phyloP scores from a whole-genome alignment of 2,113 vertebrate genomes.

The Dipodomys spectabilis region DNA sequence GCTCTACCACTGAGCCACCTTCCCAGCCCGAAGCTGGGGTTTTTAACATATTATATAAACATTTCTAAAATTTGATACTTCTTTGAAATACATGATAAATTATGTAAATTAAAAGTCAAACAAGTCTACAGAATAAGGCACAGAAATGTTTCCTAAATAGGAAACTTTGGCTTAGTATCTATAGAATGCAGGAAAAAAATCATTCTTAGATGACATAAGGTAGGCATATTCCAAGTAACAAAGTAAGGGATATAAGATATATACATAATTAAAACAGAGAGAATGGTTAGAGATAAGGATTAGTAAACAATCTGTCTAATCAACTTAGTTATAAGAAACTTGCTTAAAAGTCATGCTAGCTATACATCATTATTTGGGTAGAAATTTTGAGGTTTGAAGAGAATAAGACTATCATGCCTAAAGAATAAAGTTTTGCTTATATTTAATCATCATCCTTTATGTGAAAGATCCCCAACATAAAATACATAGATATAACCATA shows the following conservation, averaged over 20 bases:
- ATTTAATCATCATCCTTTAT: conserved; percentile 38
- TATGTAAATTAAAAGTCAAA: background rate
- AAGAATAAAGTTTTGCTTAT: background rate
- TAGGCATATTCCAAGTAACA: background rate
- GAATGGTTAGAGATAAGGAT: background rate
- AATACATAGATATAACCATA: background rate
- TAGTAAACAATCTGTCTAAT: background rate
- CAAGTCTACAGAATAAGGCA: background rate
- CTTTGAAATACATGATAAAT: conserved; percentile 35
- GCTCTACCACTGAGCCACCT: too few relatives aligned
- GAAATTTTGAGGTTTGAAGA: background rate
- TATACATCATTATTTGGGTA: background rate
- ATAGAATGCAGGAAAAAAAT: conserved; percentile 26
- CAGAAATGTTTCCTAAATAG: background rate
- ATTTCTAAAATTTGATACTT: background rate
- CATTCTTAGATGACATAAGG: background rate
- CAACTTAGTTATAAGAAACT: conserved; percentile 21
- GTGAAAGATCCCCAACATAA: background rate
- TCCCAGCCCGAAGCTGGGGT: background rate
- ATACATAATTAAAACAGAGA: background rate
- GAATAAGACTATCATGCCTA: background rate
- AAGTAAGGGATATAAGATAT: background rate
- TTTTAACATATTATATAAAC: conserved; percentile 5
- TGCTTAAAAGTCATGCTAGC: conserved; percentile 24
- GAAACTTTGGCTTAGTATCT: conserved; percentile 17